Evolutionary conservation across 2,113 vertebrate genomes (phyloP).

Genomic region (Danio rerio): GRCz12tu NC_133197.1:18259501-18260000

Average conservation of each 20-base stretch:
- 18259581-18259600: background rate
- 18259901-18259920: conserved; percentile 37
- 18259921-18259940: conserved; percentile 37
- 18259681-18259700: conserved; percentile 75
- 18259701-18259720: conserved; percentile 71
- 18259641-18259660: conserved; percentile 73
- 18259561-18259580: background rate
- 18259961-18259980: conserved; percentile 22
- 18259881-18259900: conserved; percentile 40
- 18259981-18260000: conserved; percentile 41
- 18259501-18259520: conserved; percentile 12
- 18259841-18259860: conserved; percentile 37
- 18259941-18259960: conserved; percentile 33
- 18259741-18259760: conserved; percentile 68
- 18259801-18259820: conserved; percentile 62
- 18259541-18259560: background rate
- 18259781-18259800: conserved; percentile 60
- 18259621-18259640: conserved; percentile 11
- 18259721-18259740: conserved; percentile 77
- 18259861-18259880: conserved; percentile 39
- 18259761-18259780: conserved; percentile 66
- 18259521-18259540: conserved; percentile 11
- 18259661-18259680: conserved; percentile 72
- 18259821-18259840: conserved; percentile 48
- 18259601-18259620: background rate